These are phyloP conservation scores for Eudyptes chrysolophus DNA, from an alignment of 2,113 vertebrate species.

Conservation along the genomic window DNA sequence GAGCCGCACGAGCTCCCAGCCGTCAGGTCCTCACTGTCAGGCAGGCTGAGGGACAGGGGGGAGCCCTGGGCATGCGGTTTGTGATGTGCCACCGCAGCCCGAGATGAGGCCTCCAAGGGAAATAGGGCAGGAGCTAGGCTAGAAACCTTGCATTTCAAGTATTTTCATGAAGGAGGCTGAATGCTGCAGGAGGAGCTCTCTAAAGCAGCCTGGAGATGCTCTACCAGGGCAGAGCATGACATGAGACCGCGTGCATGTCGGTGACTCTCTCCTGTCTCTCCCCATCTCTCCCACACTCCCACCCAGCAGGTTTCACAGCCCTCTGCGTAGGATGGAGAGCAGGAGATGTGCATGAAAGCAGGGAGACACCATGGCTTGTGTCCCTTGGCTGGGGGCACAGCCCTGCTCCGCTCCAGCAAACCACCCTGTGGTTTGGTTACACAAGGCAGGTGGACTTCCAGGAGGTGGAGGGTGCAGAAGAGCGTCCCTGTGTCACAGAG, in stretches of 20 bases:
- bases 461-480: background rate
- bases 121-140: no score
- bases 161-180: background rate
- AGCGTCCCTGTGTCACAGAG: background rate
- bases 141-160: background rate
- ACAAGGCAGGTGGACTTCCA: background rate
- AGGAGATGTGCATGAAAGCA: background rate
- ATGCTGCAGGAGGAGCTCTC: background rate
- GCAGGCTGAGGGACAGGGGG: background rate
- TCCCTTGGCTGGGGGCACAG: background rate
- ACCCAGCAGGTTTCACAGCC: background rate
- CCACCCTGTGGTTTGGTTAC: rapidly evolving
- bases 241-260: rapidly evolving
- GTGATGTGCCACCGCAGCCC: background rate
- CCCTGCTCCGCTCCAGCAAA: background rate
- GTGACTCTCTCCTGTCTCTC: background rate
- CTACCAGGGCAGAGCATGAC: background rate
- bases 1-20: background rate
- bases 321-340: background rate
- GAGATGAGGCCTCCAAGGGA: background rate
- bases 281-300: background rate
- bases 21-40: background rate
- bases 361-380: background rate
- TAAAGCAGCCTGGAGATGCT: background rate
- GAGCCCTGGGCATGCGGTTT: rapidly evolving